Evolutionary conservation across 2,113 vertebrate species (phyloP).

Genomic region (Urocolius indicus): DNA sequence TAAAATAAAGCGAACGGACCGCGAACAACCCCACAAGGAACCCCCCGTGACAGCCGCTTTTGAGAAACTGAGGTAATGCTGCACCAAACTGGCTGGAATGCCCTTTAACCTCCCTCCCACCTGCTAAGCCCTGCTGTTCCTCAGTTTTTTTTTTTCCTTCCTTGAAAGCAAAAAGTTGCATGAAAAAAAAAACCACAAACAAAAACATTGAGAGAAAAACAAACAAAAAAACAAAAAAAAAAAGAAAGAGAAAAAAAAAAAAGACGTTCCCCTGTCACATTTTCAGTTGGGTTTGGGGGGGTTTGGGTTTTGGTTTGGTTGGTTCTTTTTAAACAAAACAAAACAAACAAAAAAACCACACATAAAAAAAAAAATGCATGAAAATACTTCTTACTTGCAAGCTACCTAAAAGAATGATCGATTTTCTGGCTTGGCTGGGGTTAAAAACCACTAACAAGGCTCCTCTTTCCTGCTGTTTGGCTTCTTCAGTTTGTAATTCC

Average conservation of each 20-base stretch:
- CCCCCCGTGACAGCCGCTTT: conserved; percentile 95
- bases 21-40: conserved; percentile 93
- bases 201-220: background rate
- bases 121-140: conserved; percentile 75
- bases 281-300: conserved; percentile 66
- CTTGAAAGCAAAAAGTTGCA: conserved; percentile 93
- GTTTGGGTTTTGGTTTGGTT: conserved; percentile 51
- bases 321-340: background rate
- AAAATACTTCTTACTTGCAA: conserved; percentile 92
- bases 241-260: background rate
- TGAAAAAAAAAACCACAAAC: conserved; percentile 80
- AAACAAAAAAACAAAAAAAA: conserved; percentile 73
- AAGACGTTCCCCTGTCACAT: conserved; percentile 81
- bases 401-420: conserved; percentile 93
- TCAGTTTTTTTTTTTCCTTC: conserved; percentile 77
- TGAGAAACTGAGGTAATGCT: conserved; percentile 99
- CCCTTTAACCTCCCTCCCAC: conserved; percentile 83
- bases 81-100: conserved; percentile 91
- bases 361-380: conserved; percentile 84
- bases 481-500: conserved; percentile 88
- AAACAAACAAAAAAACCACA: too few relatives aligned
- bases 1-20: conserved; percentile 93
- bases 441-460: conserved; percentile 89
- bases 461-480: conserved; percentile 91
- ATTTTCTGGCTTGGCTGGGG: conserved; percentile 92